Evolutionary conservation across 2,113 vertebrate species (phyloP), one percentile per base, ranked within the genome.

Genomic region (Leptocoma aspasia): DNA sequence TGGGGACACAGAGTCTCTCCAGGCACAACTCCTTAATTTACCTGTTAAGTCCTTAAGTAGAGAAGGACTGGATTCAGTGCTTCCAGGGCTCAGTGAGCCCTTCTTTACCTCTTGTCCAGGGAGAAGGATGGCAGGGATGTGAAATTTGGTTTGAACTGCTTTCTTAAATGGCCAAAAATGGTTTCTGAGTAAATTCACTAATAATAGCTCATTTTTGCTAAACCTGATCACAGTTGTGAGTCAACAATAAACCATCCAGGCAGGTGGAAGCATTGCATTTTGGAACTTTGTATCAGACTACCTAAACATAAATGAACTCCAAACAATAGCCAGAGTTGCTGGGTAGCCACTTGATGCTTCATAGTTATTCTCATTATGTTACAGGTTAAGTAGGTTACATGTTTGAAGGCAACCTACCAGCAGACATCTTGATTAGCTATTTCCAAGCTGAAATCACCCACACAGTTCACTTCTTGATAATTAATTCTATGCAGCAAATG

Each of bases 311-410:
- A 89, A 95, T 27, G 85, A 70, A 59, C 19, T 47, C 79, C 44
- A 37, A 90, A 82, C 37, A 92, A 64, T 14, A 90, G 8, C 15
- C 35, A 70, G 90, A 86, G 92, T 83, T 95, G 85, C 90, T 90
- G 82, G 92, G 94, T 83, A 81, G 85, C 64, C 65, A 31, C 68
- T 78, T 61, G 49, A 75, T 45, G 71, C 52, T 86, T 90, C 84
- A 47, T n/a, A 93, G 90, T 95, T 95, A 94, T 90, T 77, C 85
- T 94, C 59, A 88, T 92, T 93, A 92, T 84, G 41, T 70, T 90
- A 49, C 76, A 95, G 90, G 79, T 93, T 95, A 93, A 89, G 56
- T 57, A 89, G 82, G 88, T 94, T 94, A 68, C 52, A 33, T 82
- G 76, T 90, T 95, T 11, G 6, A 83, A 93, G 82, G 90, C 72